Base-by-base conservation (phyloP, 1,140 invertebrate species). In the Carcinoscorpius rotundicauda region DNA sequence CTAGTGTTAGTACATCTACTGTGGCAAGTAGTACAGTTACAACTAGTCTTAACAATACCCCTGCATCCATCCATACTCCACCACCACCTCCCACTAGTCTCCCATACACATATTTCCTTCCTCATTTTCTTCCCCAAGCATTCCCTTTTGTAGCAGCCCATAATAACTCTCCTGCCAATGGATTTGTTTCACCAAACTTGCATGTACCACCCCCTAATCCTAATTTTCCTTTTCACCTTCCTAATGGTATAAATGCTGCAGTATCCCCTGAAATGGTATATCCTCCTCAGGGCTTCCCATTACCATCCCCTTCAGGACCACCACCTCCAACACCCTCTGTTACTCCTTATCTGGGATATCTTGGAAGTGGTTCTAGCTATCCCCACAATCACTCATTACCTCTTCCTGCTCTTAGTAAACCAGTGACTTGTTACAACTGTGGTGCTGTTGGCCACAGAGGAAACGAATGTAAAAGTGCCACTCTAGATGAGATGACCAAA, bases 401-500 rank as follows among this genome's bases (percentile, higher is more conserved):
- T 29, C 29, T 29, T 29, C 29, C 29, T 29, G 29, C 29, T 29
- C 29, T 29, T 29, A 29, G 29, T 29, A 69, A 70, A 56, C 82
- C 84, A 71, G 78, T 83, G 61, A 84, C 80, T 1, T 85, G 84
- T 72, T 88, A 84, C 75, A 89, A 89, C 73, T 89, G 87, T 76
- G 87, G 87, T 55, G 85, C 83, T 51, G 80, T 82, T 60, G 86
- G 79, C 63, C 91, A 95, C 75, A 78, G 82, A n/a, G 88, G 88
- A 3, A 77, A 81, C 66, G 90, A 93, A 53, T 95, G 91, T 75
- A 86, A 86, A 69, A 88, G 91, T 74, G 84, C 85, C 63, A 89
- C 87, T 5, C 90, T 93, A 82, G 90, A 94, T 74, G 88, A 91
- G 76, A 85, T 91, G 73, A 90, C 87, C 11, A 83, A 80, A 70